phyloP scores from a whole-genome alignment of 2,113 vertebrate genomes.

The Indicator maculatus region DNA sequence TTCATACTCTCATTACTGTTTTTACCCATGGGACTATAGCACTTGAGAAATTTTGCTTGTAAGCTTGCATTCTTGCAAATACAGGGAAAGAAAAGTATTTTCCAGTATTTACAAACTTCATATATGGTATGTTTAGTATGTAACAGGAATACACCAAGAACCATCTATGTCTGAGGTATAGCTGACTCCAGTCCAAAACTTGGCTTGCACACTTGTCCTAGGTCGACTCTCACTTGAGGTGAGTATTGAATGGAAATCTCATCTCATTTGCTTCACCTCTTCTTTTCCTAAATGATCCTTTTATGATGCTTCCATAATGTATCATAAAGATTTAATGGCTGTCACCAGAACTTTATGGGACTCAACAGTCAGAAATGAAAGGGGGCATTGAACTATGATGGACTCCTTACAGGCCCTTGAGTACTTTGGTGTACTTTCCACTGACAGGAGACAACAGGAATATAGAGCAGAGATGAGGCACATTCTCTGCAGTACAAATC shows the following conservation, averaged over 20 bases:
- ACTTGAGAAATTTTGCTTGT: slow-evolving; percentile 5
- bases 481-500: neutral
- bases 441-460: neutral
- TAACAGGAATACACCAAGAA: neutral
- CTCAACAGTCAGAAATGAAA: neutral
- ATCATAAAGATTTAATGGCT: neutral
- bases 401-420: neutral
- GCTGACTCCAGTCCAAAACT: neutral
- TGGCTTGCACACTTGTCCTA: neutral
- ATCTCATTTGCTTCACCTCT: neutral
- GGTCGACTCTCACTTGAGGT: neutral
- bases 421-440: neutral
- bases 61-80: slow-evolving; percentile 20
- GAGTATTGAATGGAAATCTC: neutral
- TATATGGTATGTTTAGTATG: neutral
- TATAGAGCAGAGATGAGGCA: neutral
- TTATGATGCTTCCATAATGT: neutral
- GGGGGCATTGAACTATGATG: neutral
- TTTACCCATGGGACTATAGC: neutral
- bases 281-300: neutral
- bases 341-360: neutral
- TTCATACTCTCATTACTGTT: neutral
- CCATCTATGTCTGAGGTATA: neutral
- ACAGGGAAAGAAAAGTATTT: neutral
- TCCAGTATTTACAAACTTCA: neutral